Evolutionary conservation across 2,113 vertebrate genomes (phyloP).

Genomic region (Coryphaenoides rupestris): DNA sequence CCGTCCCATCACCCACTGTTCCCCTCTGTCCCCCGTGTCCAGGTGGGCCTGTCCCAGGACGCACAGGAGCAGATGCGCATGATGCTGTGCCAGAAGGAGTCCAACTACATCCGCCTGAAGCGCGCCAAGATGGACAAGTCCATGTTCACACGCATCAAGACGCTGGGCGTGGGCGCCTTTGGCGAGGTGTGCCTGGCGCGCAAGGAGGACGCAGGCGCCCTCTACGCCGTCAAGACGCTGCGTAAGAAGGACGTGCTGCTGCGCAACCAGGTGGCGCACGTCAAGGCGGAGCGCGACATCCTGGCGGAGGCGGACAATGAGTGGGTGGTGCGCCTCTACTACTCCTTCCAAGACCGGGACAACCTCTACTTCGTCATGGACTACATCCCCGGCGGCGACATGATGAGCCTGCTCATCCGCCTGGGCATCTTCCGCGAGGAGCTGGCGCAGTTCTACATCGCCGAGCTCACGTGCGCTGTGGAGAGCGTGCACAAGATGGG

Average conservation of each 20-base stretch:
- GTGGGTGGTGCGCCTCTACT: constrained; percentile 98
- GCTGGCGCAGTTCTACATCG: constrained; percentile 95
- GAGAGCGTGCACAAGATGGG: constrained; percentile 99
- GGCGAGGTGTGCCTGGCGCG: constrained; percentile 95
- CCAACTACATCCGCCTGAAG: constrained; percentile 96
- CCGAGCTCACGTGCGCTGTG: constrained; percentile 93
- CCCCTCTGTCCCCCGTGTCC: constrained; percentile 19
- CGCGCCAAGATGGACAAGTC: constrained; percentile 99
- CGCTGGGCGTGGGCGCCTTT: constrained; percentile 93
- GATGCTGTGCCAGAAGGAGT: constrained; percentile 98
- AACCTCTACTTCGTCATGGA: constrained; percentile 99
- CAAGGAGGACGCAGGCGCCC: constrained; percentile 92
- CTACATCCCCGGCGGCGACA: constrained; percentile 99
- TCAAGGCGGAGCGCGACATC: constrained; percentile 97
- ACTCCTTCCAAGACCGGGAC: constrained; percentile 98
- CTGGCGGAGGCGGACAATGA: constrained; percentile 98
- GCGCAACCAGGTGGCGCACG: constrained; percentile 97
- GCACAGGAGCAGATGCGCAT: constrained; percentile 99
- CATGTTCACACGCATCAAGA: constrained; percentile 98
- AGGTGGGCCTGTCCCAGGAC: constrained; percentile 94
- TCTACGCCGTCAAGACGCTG: constrained; percentile 99
- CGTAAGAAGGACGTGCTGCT: constrained; percentile 96
- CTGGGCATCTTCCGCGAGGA: constrained; percentile 95
- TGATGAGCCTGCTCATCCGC: constrained; percentile 98
- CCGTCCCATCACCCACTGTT: not conserved